A percentile compares a stretch with the other conserved stretches of the same genome.
These are phyloP conservation scores for Standfussiana lucernea DNA, from an alignment of 2,888 invertebrate genomes.

Conservation along the genomic window DNA sequence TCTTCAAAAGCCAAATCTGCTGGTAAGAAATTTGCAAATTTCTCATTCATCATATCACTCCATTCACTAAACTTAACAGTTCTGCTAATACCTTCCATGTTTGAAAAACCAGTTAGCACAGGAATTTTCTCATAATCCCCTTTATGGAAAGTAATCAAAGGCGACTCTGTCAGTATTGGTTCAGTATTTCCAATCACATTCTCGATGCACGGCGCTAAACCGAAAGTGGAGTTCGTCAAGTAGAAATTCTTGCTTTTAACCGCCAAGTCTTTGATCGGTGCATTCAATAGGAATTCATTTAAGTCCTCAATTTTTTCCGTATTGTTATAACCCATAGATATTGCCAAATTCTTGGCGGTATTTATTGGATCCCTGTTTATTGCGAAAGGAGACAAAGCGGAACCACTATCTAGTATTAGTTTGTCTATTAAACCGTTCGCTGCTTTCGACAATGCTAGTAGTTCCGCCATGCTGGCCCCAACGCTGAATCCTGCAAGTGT, in stretches of 20 bases:
- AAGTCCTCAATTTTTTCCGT: conserved; percentile 81
- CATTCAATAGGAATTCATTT: conserved; percentile 83
- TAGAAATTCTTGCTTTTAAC: conserved; percentile 82
- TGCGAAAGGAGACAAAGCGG: conserved; percentile 83
- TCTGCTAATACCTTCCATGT: conserved; percentile 87
- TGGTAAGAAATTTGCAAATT: conserved; percentile 83
- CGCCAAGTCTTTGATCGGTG: conserved; percentile 73
- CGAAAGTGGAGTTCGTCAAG: conserved; percentile 85
- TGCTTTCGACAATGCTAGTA: conserved; percentile 80
- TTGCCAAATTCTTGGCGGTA: conserved; percentile 84
- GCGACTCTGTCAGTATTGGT: conserved; percentile 83
- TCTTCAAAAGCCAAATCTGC: conserved; percentile 80
- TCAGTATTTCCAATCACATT: conserved; percentile 75
- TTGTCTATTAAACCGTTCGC: conserved; percentile 82
- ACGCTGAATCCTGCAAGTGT: conserved; percentile 96
- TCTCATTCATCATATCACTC: conserved; percentile 83
- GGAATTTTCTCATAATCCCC: conserved; percentile 78
- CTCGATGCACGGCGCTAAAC: conserved; percentile 86
- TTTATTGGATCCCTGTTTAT: conserved; percentile 83
- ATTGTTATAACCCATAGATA: conserved; percentile 82
- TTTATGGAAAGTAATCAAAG: conserved; percentile 78
- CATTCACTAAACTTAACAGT: conserved; percentile 80
- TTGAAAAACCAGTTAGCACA: conserved; percentile 82
- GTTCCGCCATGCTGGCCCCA: conserved; percentile 91
- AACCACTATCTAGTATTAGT: conserved; percentile 85